Evolutionary conservation across 2,797 vertebrate genomes (phyloP).

Genomic region (Columba guinea): DNA sequence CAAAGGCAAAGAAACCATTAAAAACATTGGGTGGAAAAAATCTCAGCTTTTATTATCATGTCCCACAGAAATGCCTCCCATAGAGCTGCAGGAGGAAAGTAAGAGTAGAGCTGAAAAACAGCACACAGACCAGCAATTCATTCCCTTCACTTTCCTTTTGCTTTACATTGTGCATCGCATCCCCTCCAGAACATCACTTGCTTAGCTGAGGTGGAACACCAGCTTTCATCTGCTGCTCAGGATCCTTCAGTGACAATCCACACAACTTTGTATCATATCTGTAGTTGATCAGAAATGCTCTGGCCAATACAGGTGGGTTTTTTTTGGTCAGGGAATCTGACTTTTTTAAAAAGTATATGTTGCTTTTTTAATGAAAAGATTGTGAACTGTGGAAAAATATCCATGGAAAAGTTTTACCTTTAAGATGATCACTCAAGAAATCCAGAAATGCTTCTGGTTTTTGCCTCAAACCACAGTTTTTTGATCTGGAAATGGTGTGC

Average conservation of each 20-base stretch:
- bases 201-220: not conserved
- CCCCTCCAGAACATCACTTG: not conserved
- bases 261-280: not conserved
- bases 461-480: not conserved
- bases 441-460: not conserved
- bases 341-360: not conserved
- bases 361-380: not conserved
- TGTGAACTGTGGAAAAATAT: not conserved
- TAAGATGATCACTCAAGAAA: not conserved
- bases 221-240: not conserved
- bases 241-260: not conserved
- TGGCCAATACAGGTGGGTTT: not conserved
- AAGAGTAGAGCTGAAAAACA: not conserved
- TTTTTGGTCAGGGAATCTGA: not conserved
- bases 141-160: not conserved
- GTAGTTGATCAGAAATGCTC: not conserved
- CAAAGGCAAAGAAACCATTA: slow-evolving; percentile 31
- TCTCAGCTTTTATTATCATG: not conserved
- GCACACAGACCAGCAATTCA: not conserved
- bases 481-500: not conserved
- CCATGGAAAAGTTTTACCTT: not conserved
- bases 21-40: not conserved
- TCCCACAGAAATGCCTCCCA: slow-evolving; percentile 26
- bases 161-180: not conserved
- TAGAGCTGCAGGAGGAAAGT: not conserved